These are phyloP conservation scores for Drosophila ironensis DNA, from an alignment of 1,140 invertebrate genomes.

Conservation along the genomic window DNA sequence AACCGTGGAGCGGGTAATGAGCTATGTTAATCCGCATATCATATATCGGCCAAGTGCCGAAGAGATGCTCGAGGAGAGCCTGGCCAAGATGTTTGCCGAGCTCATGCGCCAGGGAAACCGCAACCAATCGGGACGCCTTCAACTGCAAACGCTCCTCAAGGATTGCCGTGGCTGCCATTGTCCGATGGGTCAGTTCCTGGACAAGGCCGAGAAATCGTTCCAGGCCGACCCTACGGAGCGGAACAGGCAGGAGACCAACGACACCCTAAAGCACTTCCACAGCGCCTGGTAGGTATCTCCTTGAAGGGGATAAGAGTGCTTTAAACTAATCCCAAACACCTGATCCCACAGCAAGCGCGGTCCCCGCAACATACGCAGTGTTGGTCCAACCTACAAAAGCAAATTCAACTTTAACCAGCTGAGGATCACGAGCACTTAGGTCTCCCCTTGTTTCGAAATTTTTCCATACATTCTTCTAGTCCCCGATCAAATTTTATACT, in stretches of 20 bases:
- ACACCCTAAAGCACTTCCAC: slow-evolving; percentile 25
- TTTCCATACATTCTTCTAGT: too few relatives aligned
- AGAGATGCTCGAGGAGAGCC: slow-evolving; percentile 10
- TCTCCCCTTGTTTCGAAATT: too few relatives aligned
- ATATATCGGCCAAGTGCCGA: neutral
- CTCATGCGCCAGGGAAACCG: neutral
- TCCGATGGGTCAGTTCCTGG: neutral
- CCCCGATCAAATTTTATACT: too few relatives aligned
- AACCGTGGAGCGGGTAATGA: slow-evolving; percentile 51
- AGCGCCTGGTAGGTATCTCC: slow-evolving; percentile 55
- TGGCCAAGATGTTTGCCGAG: slow-evolving; percentile 14
- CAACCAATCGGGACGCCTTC: neutral
- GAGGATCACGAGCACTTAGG: slow-evolving; percentile 28
- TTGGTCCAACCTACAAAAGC: slow-evolving; percentile 32
- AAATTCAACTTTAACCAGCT: slow-evolving; percentile 54
- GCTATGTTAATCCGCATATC: slow-evolving; percentile 53
- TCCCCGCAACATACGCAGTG: neutral
- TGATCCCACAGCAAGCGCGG: slow-evolving; percentile 33
- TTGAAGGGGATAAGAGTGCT: neutral
- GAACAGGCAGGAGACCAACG: neutral
- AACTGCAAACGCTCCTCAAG: slow-evolving; percentile 4
- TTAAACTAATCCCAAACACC: neutral
- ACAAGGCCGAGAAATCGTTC: neutral
- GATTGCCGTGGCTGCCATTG: neutral
- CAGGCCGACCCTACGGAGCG: too few relatives aligned